Base-by-base conservation (phyloP, 2,888 invertebrate species). In the Drosophila nr. fundita region DNA sequence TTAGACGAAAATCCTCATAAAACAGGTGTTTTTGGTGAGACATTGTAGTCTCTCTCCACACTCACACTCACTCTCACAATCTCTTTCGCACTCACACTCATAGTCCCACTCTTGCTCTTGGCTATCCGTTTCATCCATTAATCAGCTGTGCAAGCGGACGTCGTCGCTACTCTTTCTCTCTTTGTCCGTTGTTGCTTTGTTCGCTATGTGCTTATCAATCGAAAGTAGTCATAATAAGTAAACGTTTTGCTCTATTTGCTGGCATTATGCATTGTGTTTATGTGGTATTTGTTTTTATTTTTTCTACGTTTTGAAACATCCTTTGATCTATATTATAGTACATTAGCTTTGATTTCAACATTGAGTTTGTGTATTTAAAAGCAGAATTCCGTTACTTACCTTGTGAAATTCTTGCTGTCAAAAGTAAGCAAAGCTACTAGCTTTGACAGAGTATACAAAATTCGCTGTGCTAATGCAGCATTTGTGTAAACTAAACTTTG, bases 181-280 rank as follows among this genome's bases (percentile, higher is more conserved):
- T 50, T 24, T 69, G 53, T 66, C 27, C 52, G 38, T 55, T 76
- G 30, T 63, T 59, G 50, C 38, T 64, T 48, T 66, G 30, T 34
- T 62, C 64, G 71, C 68, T 71, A 70, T 24, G 34, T n/a, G 71
- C 83, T 89, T 83, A 83, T 86, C 83, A 86, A 76, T 73, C 67
- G 61, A 69, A 30, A 55, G 42, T 48, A 27, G 34, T 48, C 42
- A 27, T 57, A 42, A 58, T 45, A 63, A 65, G 66, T 79, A 58
- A 65, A 59, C 68, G 71, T 70, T 48, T 66, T 80, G 70, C 50
- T 71, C 82, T 63, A 71, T 24, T 80, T 80, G 61, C 52, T 49
- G 52, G 61, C 15, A 45, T 13, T 21, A 13, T 61, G 36, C 53
- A 65, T 36, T 54, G 45, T 62, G 32, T 18, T 30, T 38, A 32